Percentiles rank a stretch among this genome's conserved stretches.
These are phyloP conservation scores for Buceros bicornis DNA, from an alignment of 2,797 vertebrate genomes.

Conservation along the genomic window DNA sequence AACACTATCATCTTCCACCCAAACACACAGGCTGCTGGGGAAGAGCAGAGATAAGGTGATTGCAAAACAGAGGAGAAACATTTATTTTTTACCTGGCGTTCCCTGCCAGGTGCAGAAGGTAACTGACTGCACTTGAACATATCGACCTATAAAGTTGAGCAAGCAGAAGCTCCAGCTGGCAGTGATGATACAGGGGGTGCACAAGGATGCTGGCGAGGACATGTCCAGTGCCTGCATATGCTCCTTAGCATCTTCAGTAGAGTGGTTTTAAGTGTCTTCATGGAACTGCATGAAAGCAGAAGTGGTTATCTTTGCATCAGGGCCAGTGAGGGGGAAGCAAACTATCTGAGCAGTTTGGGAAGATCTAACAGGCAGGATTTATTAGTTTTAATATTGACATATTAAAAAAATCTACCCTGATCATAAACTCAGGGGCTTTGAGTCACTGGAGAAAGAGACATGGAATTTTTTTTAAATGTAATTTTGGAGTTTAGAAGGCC, in stretches of 20 bases:
- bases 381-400: conserved; percentile 58
- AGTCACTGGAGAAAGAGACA: neutral
- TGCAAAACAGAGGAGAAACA: neutral
- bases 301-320: neutral
- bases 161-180: neutral
- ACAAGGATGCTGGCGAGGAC: neutral
- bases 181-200: neutral
- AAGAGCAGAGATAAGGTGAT: neutral
- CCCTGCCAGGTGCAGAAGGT: neutral
- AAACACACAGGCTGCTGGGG: neutral
- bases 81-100: neutral
- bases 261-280: neutral
- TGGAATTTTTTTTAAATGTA: neutral
- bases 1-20: neutral
- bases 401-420: conserved; percentile 3
- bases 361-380: conserved; percentile 18
- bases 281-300: neutral
- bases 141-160: neutral
- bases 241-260: neutral
- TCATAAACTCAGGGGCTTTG: conserved; percentile 6
- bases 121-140: neutral
- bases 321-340: neutral
- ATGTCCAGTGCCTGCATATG: rapidly evolving
- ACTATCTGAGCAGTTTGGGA: neutral
- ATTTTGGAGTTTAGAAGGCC: conserved; percentile 21